phyloP scores from a whole-genome alignment of 2,113 vertebrate genomes.

The Gobius niger region DNA sequence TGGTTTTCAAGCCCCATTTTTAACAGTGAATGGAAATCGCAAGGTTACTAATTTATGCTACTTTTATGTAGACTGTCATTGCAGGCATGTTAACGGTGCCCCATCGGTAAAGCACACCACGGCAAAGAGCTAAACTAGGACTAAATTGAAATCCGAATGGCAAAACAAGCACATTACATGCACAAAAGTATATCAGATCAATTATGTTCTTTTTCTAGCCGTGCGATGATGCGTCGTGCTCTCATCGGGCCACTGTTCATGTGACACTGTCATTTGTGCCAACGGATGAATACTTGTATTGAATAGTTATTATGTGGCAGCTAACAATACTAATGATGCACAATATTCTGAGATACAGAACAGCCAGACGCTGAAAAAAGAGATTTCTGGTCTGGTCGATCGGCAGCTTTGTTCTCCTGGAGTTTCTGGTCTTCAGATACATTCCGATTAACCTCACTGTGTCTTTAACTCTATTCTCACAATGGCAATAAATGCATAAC shows the following conservation, averaged over 20 bases:
- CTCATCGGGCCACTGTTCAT: neutral
- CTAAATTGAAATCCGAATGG: neutral
- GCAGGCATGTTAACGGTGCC: neutral
- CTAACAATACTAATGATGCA: conserved; percentile 39
- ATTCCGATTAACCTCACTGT: conserved; percentile 27
- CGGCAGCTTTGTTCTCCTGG: conserved; percentile 41
- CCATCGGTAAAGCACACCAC: conserved; percentile 2
- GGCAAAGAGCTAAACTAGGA: neutral
- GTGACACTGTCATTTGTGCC: conserved; percentile 38
- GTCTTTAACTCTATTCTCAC: conserved; percentile 30
- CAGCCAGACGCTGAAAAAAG: neutral
- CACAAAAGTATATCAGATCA: neutral
- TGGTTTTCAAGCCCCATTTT: neutral
- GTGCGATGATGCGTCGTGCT: neutral
- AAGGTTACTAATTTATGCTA: conserved; percentile 10
- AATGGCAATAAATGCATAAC: conserved; percentile 40
- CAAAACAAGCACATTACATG: neutral
- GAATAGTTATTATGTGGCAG: conserved; percentile 46
- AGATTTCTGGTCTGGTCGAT: neutral
- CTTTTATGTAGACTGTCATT: conserved; percentile 7
- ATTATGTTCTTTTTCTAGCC: neutral
- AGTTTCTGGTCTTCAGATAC: conserved; percentile 14
- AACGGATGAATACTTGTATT: conserved; percentile 22
- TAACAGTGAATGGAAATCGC: neutral
- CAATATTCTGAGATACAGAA: neutral